Percentiles rank a stretch among this genome's conserved stretches.
Conservation (phyloP, 2,797 vertebrate genomes). For the Nasua narica region DNA sequence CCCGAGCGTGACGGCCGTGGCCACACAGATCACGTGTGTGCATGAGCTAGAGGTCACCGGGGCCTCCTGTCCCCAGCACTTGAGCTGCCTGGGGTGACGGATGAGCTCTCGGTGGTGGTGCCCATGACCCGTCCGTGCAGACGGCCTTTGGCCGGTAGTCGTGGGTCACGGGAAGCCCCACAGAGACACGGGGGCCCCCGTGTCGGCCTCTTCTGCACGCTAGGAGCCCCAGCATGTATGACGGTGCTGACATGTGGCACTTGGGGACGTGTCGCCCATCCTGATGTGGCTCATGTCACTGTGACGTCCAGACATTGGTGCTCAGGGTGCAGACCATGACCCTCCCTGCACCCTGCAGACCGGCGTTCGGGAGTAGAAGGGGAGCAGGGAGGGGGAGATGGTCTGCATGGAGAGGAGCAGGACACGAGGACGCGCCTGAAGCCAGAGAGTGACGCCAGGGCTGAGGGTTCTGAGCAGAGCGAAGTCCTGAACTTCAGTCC, state of each 20-base stretch:
- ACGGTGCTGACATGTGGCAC: background rate
- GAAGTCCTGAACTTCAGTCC: background rate
- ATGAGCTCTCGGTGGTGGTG: conserved; percentile 9
- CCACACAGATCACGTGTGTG: background rate
- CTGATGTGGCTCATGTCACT: accelerated
- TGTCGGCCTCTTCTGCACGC: background rate
- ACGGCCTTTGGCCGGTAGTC: conserved; percentile 9
- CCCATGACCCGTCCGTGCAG: conserved; percentile 33
- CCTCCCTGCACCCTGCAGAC: background rate
- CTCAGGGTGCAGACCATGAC: accelerated
- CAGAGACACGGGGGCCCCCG: background rate
- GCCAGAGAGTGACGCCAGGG: accelerated
- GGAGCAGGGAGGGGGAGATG: accelerated
- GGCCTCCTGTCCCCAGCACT: conserved; percentile 50
- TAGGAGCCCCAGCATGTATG: background rate
- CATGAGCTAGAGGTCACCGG: background rate
- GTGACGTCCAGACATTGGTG: accelerated
- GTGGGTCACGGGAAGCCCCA: background rate
- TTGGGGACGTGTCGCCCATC: background rate
- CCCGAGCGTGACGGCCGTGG: accelerated
- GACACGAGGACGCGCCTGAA: accelerated
- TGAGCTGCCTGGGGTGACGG: conserved; percentile 51
- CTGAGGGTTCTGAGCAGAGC: accelerated
- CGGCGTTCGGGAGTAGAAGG: accelerated
- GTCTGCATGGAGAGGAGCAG: background rate